Conservation (phyloP, 2,888 invertebrate genomes). For the Mesoligia furuncula region DNA sequence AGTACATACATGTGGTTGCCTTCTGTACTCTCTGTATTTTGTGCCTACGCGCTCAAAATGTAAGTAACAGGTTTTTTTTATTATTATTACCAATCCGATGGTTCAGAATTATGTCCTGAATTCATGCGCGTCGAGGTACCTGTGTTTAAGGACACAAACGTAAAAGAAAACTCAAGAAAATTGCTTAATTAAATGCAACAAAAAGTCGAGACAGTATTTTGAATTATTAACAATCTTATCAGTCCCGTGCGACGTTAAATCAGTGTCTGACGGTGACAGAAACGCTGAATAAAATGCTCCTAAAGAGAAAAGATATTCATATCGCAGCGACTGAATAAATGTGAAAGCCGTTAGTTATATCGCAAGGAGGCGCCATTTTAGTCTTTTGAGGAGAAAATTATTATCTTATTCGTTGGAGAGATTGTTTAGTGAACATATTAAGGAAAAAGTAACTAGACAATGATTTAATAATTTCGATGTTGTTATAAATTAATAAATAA, state of each 20-base stretch:
- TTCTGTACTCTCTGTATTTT: no score
- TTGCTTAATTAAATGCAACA: conserved; percentile 40
- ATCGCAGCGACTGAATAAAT: conserved; percentile 49
- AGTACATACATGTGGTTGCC: no score
- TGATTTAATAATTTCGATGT: not conserved
- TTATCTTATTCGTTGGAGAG: conserved; percentile 13
- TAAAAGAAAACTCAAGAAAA: conserved; percentile 7
- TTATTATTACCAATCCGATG: no score
- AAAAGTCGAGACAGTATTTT: conserved; percentile 27
- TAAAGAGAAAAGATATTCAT: conserved; percentile 48
- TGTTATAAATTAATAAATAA: not conserved
- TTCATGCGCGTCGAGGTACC: not conserved
- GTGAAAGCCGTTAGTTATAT: conserved; percentile 48
- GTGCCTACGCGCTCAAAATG: no score
- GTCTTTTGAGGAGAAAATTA: conserved; percentile 29
- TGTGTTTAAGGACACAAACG: not conserved
- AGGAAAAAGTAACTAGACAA: not conserved
- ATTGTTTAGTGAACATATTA: conserved; percentile 8
- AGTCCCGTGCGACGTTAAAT: conserved; percentile 45
- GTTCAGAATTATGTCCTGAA: not conserved
- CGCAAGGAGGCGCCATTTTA: conserved; percentile 23
- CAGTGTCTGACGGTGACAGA: conserved; percentile 31
- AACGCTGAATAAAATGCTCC: conserved; percentile 44
- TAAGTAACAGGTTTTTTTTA: no score
- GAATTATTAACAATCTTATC: conserved; percentile 53